These are phyloP conservation scores for Erythrocercus mccallii DNA, from an alignment of 2,113 vertebrate genomes.

Conservation along the genomic window DNA sequence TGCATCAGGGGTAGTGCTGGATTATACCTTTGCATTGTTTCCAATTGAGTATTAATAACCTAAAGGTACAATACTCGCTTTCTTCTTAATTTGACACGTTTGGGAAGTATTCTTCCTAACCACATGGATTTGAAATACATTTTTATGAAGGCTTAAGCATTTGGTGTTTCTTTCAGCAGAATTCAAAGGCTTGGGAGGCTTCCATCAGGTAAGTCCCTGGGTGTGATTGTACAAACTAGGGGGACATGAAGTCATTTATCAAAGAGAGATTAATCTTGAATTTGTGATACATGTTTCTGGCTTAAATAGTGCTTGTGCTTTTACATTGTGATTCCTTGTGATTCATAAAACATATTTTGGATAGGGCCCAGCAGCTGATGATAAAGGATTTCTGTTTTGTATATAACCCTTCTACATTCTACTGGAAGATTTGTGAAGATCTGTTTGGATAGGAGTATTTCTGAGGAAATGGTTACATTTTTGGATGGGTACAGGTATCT, in stretches of 20 bases:
- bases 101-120: background rate
- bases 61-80: background rate
- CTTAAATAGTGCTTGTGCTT: constrained; percentile 37
- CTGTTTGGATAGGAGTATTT: background rate
- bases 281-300: constrained; percentile 32
- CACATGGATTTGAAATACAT: background rate
- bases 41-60: background rate
- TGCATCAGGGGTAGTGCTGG: background rate
- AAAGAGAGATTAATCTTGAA: background rate
- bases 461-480: background rate
- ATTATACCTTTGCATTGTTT: background rate
- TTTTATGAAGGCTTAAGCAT: background rate
- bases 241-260: background rate
- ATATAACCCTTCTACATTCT: background rate
- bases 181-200: background rate
- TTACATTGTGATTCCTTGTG: background rate
- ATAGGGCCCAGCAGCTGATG: background rate
- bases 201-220: background rate
- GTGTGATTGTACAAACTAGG: background rate
- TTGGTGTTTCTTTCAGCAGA: background rate
- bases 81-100: background rate
- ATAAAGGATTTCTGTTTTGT: constrained; percentile 15
- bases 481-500: background rate
- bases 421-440: background rate
- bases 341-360: background rate